Evolutionary conservation across 1,140 invertebrate species (phyloP).

Genomic region (Drosophila kohkoa): DNA sequence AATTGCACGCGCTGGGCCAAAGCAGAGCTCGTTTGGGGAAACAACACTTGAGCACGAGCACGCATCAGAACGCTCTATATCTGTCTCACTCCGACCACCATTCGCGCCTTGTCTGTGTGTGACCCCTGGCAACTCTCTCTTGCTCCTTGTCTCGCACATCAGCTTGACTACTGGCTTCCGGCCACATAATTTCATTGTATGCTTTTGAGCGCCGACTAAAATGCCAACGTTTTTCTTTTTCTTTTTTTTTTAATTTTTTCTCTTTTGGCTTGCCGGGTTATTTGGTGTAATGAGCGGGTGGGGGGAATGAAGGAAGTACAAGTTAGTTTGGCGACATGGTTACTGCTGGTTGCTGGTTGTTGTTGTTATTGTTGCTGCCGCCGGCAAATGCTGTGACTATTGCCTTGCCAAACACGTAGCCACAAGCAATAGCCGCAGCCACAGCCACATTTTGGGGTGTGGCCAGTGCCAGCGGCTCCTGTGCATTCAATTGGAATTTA

Average conservation of each 20-base stretch:
- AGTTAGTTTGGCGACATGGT: conserved; percentile 47
- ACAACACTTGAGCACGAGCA: conserved; percentile 61
- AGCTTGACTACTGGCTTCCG: conserved; percentile 21
- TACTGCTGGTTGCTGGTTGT: not conserved
- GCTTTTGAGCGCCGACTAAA: conserved; percentile 48
- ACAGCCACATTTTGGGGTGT: conserved; percentile 41
- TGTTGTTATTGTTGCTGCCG: conserved; percentile 4
- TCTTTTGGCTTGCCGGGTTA: conserved; percentile 9
- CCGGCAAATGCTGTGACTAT: conserved; percentile 16
- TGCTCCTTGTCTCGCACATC: not conserved
- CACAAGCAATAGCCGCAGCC: conserved; percentile 10
- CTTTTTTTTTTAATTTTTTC: conserved; percentile 20
- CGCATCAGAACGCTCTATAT: conserved; percentile 21
- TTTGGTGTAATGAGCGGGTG: not conserved
- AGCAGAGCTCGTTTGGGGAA: conserved; percentile 65
- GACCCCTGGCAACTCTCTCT: not conserved
- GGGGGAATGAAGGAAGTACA: conserved; percentile 1
- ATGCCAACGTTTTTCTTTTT: conserved; percentile 40
- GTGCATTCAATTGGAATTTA: conserved; percentile 46
- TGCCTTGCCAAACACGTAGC: conserved; percentile 38
- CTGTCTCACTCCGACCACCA: conserved; percentile 9
- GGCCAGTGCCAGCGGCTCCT: conserved; percentile 46
- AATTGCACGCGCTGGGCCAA: conserved; percentile 64
- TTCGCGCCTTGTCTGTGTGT: not conserved
- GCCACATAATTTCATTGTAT: conserved; percentile 73